phyloP scores from a whole-genome alignment of 2,797 vertebrate genomes.

The Lagorchestes hirsutus region DNA sequence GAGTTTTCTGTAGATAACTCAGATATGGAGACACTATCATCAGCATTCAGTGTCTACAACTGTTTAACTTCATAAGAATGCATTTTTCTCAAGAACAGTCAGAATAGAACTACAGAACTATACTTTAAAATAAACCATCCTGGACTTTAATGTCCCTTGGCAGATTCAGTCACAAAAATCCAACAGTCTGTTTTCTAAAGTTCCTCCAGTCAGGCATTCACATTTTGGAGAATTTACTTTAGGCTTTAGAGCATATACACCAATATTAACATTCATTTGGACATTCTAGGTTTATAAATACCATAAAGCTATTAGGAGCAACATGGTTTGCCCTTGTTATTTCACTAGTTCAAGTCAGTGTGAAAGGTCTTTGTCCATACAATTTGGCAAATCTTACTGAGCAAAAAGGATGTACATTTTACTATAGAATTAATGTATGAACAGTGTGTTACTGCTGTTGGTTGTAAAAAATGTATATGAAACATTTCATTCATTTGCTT shows the following conservation, averaged over 20 bases:
- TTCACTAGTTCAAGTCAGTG: slow-evolving; percentile 81
- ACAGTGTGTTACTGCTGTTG: slow-evolving; percentile 89
- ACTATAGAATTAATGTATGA: slow-evolving; percentile 88
- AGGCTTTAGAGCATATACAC: slow-evolving; percentile 76
- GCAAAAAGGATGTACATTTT: slow-evolving; percentile 88
- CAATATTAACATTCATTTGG: slow-evolving; percentile 78
- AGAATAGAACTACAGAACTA: slow-evolving; percentile 84
- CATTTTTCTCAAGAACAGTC: slow-evolving; percentile 85
- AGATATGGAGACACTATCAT: slow-evolving; percentile 86
- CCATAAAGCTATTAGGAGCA: slow-evolving; percentile 79
- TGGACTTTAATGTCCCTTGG: slow-evolving; percentile 79
- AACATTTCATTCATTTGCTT: slow-evolving; percentile 89
- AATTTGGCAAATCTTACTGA: slow-evolving; percentile 84
- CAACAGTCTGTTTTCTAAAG: slow-evolving; percentile 75
- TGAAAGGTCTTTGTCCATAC: slow-evolving; percentile 81
- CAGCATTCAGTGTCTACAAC: slow-evolving; percentile 91
- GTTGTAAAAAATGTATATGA: slow-evolving; percentile 91
- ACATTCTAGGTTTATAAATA: slow-evolving; percentile 79
- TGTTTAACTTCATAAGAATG: slow-evolving; percentile 90
- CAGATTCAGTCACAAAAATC: slow-evolving; percentile 81
- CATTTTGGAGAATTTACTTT: slow-evolving; percentile 69
- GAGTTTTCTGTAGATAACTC: slow-evolving; percentile 91
- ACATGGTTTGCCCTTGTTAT: slow-evolving; percentile 76
- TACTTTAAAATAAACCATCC: slow-evolving; percentile 80
- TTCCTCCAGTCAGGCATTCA: slow-evolving; percentile 80